phyloP scores from a whole-genome alignment of 23 tunicate genomes.

The Trididemnum clinides region DNA sequence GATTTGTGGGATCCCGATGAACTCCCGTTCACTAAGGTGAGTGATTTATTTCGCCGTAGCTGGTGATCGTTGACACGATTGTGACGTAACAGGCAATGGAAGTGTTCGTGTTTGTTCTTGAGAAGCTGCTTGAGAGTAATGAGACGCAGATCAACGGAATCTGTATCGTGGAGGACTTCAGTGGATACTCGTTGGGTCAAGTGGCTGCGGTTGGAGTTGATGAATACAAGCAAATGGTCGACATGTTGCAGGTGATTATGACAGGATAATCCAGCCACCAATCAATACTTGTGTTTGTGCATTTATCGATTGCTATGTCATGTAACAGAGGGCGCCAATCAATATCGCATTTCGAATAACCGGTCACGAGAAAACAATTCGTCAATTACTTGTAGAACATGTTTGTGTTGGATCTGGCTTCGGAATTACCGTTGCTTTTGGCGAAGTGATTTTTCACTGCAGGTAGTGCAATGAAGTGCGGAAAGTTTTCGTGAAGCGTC shows the following conservation, averaged over 20 bases:
- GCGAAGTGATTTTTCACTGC: too few species aligned
- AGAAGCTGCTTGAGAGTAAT: conserved; percentile 57
- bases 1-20: conserved; percentile 81
- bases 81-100: conserved; percentile 46
- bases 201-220: conserved; percentile 70
- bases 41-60: background rate
- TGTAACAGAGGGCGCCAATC: too few species aligned
- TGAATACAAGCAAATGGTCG: conserved; percentile 78
- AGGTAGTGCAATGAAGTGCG: too few species aligned
- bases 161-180: conserved; percentile 77
- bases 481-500: too few species aligned
- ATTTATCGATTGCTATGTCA: too few species aligned
- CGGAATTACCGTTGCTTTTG: too few species aligned
- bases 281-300: too few species aligned
- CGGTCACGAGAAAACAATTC: too few species aligned
- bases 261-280: too few species aligned
- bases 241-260: conserved; percentile 90
- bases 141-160: conserved; percentile 84
- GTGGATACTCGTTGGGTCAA: conserved; percentile 67
- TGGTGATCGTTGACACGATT: background rate
- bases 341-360: too few species aligned
- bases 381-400: too few species aligned
- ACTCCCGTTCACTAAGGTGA: conserved; percentile 58
- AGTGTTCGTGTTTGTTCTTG: conserved; percentile 60
- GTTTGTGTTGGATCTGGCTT: too few species aligned